A percentile compares a stretch with the other conserved stretches of the same genome.
phyloP scores from a whole-genome alignment of 2,888 invertebrate species.

The Acheta domesticus region DNA sequence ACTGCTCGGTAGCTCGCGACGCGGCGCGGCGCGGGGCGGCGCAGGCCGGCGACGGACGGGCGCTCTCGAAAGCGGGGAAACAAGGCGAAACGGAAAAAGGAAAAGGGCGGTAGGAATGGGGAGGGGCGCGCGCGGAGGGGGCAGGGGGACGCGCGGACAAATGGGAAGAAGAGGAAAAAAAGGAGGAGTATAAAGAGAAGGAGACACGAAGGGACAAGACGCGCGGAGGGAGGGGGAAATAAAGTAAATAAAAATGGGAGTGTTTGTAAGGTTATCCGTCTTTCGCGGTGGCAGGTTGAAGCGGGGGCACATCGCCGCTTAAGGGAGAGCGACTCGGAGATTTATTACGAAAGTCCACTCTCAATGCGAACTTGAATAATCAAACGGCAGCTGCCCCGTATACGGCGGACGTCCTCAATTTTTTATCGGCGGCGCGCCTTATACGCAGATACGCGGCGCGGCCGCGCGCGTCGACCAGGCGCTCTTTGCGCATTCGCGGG shows the following conservation, averaged over 20 bases:
- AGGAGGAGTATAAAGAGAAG: not conserved
- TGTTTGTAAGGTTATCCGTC: constrained; percentile 33
- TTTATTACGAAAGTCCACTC: constrained; percentile 31
- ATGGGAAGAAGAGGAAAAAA: constrained; percentile 3
- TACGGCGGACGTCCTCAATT: constrained; percentile 51
- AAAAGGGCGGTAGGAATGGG: not conserved
- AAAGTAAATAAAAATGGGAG: constrained; percentile 26
- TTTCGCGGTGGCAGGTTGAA: constrained; percentile 30
- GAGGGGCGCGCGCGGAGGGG: not conserved
- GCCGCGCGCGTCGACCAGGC: not conserved
- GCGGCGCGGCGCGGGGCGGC: not conserved
- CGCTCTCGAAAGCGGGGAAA: not conserved
- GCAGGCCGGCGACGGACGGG: not conserved
- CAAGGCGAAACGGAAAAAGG: not conserved
- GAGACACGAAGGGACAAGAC: not conserved
- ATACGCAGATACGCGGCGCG: constrained; percentile 29
- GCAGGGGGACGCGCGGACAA: not conserved
- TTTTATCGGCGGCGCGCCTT: constrained; percentile 50
- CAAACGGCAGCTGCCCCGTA: constrained; percentile 42
- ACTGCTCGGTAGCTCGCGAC: constrained; percentile 23
- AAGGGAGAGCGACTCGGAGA: constrained; percentile 23
- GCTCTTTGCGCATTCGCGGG: not conserved
- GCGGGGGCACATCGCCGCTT: constrained; percentile 19
- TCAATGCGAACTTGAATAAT: constrained; percentile 36
- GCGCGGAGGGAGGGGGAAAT: constrained; percentile 22